phyloP scores from a whole-genome alignment of 1,140 invertebrate genomes.

The Schmidtea mediterranea region DNA sequence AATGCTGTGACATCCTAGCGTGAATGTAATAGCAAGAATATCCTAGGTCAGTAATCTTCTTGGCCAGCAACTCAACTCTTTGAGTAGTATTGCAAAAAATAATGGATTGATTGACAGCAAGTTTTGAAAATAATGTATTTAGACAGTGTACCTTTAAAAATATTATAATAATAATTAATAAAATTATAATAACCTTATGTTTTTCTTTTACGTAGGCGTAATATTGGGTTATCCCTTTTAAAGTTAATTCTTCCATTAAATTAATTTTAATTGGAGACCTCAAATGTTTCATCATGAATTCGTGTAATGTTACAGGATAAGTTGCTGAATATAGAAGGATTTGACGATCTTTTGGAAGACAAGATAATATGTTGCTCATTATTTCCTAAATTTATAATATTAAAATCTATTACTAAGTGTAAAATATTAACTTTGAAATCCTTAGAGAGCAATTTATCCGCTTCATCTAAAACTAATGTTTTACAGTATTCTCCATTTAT shows the following conservation, averaged over 20 bases:
- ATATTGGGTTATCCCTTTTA: slow-evolving; percentile 98
- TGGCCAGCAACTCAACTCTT: slow-evolving; percentile 83
- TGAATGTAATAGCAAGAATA: slow-evolving; percentile 99
- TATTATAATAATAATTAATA: background rate
- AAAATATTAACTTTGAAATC: slow-evolving; percentile 1
- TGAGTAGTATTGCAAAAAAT: slow-evolving; percentile 99
- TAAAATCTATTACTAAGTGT: no score
- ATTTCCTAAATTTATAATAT: slow-evolving; percentile 49
- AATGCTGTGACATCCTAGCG: slow-evolving; percentile 80
- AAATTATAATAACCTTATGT: slow-evolving; percentile 41
- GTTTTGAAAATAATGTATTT: slow-evolving; percentile 95
- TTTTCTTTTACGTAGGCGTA: slow-evolving; percentile 99
- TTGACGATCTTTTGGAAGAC: slow-evolving; percentile 73
- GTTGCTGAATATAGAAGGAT: slow-evolving; percentile 95
- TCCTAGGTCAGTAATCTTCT: slow-evolving; percentile 95
- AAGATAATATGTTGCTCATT: slow-evolving; percentile 76
- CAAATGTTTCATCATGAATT: slow-evolving; percentile 86
- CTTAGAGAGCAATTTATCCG: slow-evolving; percentile 3
- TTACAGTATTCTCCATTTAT: slow-evolving; percentile 71
- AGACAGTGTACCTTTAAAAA: slow-evolving; percentile 56
- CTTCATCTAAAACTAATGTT: slow-evolving; percentile 81
- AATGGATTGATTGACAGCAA: slow-evolving; percentile 98
- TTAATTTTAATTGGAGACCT: slow-evolving; percentile 93
- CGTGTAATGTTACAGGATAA: slow-evolving; percentile 91
- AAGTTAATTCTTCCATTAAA: slow-evolving; percentile 92